Base-by-base conservation (phyloP, 2,888 invertebrate genomes). In the Drosophila diplacantha region DNA sequence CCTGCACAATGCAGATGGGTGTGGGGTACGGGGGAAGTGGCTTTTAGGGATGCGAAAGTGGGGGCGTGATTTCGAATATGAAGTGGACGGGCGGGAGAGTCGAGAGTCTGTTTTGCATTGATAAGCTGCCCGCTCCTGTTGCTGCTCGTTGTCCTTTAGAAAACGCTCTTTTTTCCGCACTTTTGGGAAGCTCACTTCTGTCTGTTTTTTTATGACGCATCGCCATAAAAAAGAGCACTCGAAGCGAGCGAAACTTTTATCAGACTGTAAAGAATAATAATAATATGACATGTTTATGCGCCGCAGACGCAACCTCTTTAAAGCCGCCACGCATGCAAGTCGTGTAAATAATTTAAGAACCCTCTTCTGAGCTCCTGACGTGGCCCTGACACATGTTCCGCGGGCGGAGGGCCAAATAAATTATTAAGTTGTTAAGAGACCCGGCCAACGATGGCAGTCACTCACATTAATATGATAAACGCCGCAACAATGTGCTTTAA, bases 61-160 rank as follows among this genome's bases (percentile, higher is more conserved):
- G 18, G 44, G 52, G 39, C 14, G 65, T 61, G 49, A 72, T 76
- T 79, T 62, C 62, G 49, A 56, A 65, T 63, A 55, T 46, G 63
- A 66, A 76, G 57, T 72, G 67, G 34, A 64, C 34, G 60, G 75
- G 20, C 68, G 69, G 71, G 73, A 73, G 78, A 83, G 76, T 75
- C 58, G 24, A 75, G 69, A 74, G 82, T 82, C 82, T 82, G 82
- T 73, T 83, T 83, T 82, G 82, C 82, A 83, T 83, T 82, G 82
- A 82, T 82, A 82, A 82, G 82, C 82, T 65, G 41, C 54, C 56
- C 43, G 34, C 31, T 52, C 41, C 69, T 26, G 69, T 37, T 58
- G 59, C 60, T 59, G 47, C 34, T 60, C 29, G 20, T n/a, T 31
- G 34, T 47, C 62, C 73, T 75, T 71, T 60, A 37, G 29, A 50